Conservation (phyloP, 1,140 invertebrate genomes). For the Solen grandis region DNA sequence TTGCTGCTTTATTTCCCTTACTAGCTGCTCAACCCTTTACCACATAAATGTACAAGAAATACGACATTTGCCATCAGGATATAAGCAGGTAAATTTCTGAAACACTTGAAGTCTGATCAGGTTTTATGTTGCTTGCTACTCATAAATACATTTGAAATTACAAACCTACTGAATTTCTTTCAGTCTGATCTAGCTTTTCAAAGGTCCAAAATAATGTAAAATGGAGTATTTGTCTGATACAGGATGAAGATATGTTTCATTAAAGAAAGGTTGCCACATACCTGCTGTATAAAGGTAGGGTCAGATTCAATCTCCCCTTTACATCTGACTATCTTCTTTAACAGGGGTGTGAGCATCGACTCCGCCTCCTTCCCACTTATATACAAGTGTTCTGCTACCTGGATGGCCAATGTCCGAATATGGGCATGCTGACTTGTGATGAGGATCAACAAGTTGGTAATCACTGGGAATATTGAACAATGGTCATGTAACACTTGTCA, state of each 20-base stretch:
- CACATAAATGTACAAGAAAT: too few species aligned
- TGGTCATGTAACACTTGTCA: background rate
- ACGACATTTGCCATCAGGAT: too few species aligned
- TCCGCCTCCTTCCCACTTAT: background rate
- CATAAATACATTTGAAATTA: background rate
- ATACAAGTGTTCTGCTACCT: slow-evolving; percentile 41
- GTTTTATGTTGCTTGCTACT: background rate
- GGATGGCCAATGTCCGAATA: slow-evolving; percentile 54
- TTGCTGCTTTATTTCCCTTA: too few species aligned
- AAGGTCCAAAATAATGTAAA: background rate
- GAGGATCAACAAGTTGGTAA: slow-evolving; percentile 54
- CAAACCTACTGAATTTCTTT: too few species aligned
- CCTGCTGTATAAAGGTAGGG: slow-evolving; percentile 57
- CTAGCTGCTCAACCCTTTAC: too few species aligned
- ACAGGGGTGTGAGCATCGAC: slow-evolving; percentile 12
- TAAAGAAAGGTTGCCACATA: slow-evolving; percentile 21
- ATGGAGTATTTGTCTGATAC: background rate
- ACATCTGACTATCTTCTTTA: slow-evolving; percentile 58
- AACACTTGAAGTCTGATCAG: background rate
- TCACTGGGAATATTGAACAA: slow-evolving; percentile 1
- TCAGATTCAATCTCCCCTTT: slow-evolving; percentile 64
- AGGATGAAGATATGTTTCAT: too few species aligned
- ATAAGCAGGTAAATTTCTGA: background rate
- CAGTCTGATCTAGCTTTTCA: background rate
- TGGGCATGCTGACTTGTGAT: slow-evolving; percentile 50